Evolutionary conservation across 2,888 invertebrate genomes (phyloP).

Genomic region (Idaea dimidiata): DNA sequence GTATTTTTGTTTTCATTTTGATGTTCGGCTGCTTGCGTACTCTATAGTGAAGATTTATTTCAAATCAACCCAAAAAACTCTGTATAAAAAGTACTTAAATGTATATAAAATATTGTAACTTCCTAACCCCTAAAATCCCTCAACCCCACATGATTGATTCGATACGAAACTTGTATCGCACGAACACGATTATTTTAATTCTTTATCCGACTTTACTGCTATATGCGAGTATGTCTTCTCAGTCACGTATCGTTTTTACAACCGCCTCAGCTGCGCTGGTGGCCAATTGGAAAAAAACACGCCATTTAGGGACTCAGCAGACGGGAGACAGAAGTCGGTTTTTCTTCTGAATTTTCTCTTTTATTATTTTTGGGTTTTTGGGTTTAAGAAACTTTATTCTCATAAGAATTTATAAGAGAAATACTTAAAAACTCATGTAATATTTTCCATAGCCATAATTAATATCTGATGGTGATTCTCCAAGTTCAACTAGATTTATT

Average conservation of each 20-base stretch:
- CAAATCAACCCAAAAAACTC: neutral
- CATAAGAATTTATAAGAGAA: too few species aligned
- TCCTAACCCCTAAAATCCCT: neutral
- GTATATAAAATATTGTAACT: neutral
- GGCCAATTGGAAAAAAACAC: constrained; percentile 68
- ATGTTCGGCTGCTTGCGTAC: too few species aligned
- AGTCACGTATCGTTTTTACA: constrained; percentile 75
- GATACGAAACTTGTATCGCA: constrained; percentile 1
- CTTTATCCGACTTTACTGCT: constrained; percentile 3
- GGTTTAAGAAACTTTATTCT: too few species aligned
- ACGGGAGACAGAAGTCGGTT: constrained; percentile 23
- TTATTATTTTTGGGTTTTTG: too few species aligned
- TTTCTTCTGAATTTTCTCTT: neutral
- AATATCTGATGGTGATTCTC: too few species aligned
- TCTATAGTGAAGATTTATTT: neutral
- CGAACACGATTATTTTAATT: constrained; percentile 10
- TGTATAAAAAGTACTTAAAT: neutral
- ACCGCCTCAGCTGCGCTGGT: constrained; percentile 66
- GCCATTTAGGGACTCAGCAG: constrained; percentile 44
- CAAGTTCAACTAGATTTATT: too few species aligned
- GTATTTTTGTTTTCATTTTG: too few species aligned
- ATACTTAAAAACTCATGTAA: too few species aligned
- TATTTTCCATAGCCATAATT: too few species aligned
- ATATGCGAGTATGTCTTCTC: constrained; percentile 8
- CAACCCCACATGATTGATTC: neutral